Evolutionary conservation across 2,797 vertebrate genomes (phyloP).

Genomic region (Hemibagrus guttatus): DNA sequence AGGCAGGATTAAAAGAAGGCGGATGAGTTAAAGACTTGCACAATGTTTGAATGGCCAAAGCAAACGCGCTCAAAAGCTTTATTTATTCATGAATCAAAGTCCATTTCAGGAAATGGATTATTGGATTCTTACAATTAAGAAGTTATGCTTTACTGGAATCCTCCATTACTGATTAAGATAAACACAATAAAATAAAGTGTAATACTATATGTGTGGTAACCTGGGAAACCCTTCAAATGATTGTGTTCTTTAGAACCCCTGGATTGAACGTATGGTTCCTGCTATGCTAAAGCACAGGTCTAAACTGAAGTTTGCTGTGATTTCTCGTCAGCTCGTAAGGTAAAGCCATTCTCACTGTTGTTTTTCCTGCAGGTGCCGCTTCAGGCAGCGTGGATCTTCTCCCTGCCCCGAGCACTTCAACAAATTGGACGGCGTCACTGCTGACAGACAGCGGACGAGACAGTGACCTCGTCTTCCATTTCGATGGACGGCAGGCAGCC

Average conservation of each 20-base stretch:
- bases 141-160: background rate
- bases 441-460: constrained; percentile 85
- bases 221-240: constrained; percentile 5
- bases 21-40: background rate
- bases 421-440: constrained; percentile 91
- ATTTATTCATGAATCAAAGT: background rate
- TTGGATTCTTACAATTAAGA: background rate
- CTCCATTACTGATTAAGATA: background rate
- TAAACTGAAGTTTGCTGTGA: background rate
- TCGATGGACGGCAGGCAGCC: constrained; percentile 90
- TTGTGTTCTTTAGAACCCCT: background rate
- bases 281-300: background rate
- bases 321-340: constrained; percentile 16
- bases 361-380: constrained; percentile 81
- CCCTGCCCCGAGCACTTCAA: constrained; percentile 81
- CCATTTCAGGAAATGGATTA: background rate
- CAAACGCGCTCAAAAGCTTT: background rate
- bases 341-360: constrained; percentile 8
- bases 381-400: constrained; percentile 93
- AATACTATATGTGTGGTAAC: background rate
- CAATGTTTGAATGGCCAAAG: background rate
- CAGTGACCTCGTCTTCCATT: constrained; percentile 89
- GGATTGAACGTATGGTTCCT: too few relatives aligned
- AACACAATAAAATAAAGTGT: background rate
- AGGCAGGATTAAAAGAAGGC: background rate